A percentile compares a stretch with the other conserved stretches of the same genome.
Conservation (phyloP, 1,140 invertebrate species). For the Drosophila teissieri region DNA sequence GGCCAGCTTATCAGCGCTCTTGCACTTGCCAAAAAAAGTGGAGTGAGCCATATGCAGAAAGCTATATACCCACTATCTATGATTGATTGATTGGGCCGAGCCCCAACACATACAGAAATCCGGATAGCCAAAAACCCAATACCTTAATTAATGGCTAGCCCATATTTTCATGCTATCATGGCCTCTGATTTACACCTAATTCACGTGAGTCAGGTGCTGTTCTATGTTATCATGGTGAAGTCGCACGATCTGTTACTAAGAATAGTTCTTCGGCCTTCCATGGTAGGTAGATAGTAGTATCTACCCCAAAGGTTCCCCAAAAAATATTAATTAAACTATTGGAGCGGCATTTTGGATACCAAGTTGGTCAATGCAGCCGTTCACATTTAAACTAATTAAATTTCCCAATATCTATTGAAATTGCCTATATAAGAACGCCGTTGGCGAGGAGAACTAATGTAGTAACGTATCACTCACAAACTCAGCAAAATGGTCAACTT, state of each 20-base stretch:
- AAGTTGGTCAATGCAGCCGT: conserved; percentile 15
- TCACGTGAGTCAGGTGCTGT: conserved; percentile 36
- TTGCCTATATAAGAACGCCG: conserved; percentile 40
- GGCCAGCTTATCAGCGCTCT: conserved; percentile 31
- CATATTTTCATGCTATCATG: conserved; percentile 5
- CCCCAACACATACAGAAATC: conserved; percentile 15
- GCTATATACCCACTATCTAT: conserved; percentile 12
- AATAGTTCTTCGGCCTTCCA: conserved; percentile 11
- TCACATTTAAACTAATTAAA: conserved; percentile 57
- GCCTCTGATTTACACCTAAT: conserved; percentile 6
- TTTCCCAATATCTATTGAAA: conserved; percentile 8
- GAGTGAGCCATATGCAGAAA: conserved; percentile 32
- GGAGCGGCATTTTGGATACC: conserved; percentile 1
- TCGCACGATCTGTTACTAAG: conserved; percentile 34
- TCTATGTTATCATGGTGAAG: conserved; percentile 25
- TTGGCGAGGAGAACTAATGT: conserved; percentile 4
- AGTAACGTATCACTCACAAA: conserved; percentile 7
- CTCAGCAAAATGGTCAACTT: conserved; percentile 66
- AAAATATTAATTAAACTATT: conserved; percentile 54
- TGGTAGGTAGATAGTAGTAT: conserved; percentile 32
- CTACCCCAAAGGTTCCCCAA: conserved; percentile 17
- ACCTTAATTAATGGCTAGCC: conserved; percentile 28
- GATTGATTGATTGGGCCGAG: conserved; percentile 56
- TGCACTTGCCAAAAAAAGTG: conserved; percentile 39
- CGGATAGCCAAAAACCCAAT: conserved; percentile 19